A percentile compares a stretch with the other conserved stretches of the same genome.
phyloP scores from a whole-genome alignment of 2,797 vertebrate genomes.

The Thripadectes ignobilis region DNA sequence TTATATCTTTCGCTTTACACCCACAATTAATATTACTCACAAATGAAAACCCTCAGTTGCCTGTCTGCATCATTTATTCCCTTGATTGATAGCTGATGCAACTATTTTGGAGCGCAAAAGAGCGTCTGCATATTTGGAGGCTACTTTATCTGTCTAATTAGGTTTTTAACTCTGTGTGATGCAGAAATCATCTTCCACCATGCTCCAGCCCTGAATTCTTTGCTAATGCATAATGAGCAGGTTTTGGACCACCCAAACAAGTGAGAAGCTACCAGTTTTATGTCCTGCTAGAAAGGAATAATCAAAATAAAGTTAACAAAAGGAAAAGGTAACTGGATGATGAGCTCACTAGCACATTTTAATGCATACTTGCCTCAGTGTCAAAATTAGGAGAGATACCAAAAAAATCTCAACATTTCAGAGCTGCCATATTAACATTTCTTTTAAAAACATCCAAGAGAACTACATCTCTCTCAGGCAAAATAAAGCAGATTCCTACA shows the following conservation, averaged over 20 bases:
- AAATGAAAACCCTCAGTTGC: slow-evolving; percentile 18
- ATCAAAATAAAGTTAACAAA: background rate
- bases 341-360: background rate
- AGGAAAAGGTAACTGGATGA: background rate
- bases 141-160: slow-evolving; percentile 3
- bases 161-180: background rate
- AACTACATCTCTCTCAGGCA: background rate
- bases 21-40: slow-evolving; percentile 49
- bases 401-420: background rate
- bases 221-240: background rate
- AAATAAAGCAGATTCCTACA: background rate
- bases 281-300: background rate
- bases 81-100: slow-evolving; percentile 44
- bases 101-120: background rate
- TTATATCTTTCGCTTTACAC: slow-evolving; percentile 49
- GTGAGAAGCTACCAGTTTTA: background rate
- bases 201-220: background rate
- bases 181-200: background rate
- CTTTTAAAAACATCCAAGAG: background rate
- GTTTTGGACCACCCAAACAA: background rate
- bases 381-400: background rate
- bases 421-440: background rate
- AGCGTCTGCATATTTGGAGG: background rate
- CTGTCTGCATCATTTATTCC: slow-evolving; percentile 10
- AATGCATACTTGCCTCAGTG: background rate